A percentile compares a stretch with the other conserved stretches of the same genome.
Evolutionary conservation across 2,797 vertebrate species (phyloP).

Genomic region (Monodelphis domestica): DNA sequence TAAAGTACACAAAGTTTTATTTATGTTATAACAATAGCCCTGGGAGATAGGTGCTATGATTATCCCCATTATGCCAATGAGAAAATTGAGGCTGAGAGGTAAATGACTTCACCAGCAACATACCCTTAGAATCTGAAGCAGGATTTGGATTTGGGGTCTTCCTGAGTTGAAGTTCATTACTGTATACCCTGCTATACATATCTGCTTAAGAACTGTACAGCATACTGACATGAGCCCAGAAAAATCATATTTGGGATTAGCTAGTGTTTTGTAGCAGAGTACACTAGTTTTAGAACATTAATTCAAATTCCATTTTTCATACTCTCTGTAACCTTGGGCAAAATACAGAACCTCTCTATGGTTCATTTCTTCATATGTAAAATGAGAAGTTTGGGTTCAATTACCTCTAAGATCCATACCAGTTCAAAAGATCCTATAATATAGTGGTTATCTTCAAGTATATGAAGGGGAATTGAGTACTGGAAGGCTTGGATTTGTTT

Average conservation of each 20-base stretch:
- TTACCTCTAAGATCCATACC: neutral
- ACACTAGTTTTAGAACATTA: neutral
- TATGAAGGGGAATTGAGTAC: too few relatives aligned
- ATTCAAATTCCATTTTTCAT: neutral
- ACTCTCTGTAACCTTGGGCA: neutral
- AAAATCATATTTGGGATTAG: neutral
- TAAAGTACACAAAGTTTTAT: neutral
- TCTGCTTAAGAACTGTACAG: neutral
- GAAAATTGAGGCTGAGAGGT: neutral
- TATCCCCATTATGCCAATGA: neutral
- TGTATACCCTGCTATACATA: neutral
- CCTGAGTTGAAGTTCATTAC: neutral
- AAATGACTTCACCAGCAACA: neutral
- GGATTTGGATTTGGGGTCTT: neutral
- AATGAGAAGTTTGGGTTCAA: neutral
- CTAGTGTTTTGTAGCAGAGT: neutral
- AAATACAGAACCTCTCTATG: neutral
- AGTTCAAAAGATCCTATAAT: neutral
- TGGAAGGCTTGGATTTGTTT: neutral
- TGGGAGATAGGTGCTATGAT: neutral
- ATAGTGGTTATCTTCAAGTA: neutral
- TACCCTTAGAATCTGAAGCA: neutral
- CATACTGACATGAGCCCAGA: neutral
- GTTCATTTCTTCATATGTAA: neutral
- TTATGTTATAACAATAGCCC: neutral